Percentiles rank a stretch among this genome's conserved stretches.
Evolutionary conservation across 2,797 vertebrate species (phyloP).

Genomic region (Cacajao melanocephalus): DNA sequence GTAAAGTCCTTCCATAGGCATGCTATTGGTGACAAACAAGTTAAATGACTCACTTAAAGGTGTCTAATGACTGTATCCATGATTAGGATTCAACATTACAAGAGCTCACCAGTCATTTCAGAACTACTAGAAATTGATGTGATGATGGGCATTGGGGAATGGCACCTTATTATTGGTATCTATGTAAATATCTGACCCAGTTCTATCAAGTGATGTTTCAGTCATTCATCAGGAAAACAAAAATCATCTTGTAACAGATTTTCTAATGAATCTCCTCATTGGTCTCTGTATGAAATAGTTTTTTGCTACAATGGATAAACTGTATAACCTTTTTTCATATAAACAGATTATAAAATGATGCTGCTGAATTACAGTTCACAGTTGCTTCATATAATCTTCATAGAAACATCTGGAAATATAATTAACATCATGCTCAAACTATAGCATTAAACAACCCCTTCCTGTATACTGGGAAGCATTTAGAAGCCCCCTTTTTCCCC

Average conservation of each 20-base stretch:
- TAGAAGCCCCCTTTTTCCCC: slow-evolving; percentile 37
- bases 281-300: slow-evolving; percentile 39
- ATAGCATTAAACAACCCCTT: slow-evolving; percentile 68
- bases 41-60: neutral
- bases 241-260: slow-evolving; percentile 15
- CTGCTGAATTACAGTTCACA: slow-evolving; percentile 43
- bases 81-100: neutral
- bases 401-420: slow-evolving; percentile 79
- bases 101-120: neutral
- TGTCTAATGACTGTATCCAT: too few relatives aligned
- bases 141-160: neutral
- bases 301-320: slow-evolving; percentile 50
- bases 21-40: neutral
- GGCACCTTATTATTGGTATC: slow-evolving; percentile 7
- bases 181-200: slow-evolving; percentile 49
- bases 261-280: slow-evolving; percentile 54
- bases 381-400: slow-evolving; percentile 72
- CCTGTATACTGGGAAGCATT: slow-evolving; percentile 52
- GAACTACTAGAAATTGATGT: neutral
- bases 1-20: neutral
- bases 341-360: slow-evolving; percentile 66
- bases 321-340: slow-evolving; percentile 1
- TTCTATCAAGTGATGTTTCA: neutral
- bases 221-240: neutral
- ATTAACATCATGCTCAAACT: slow-evolving; percentile 77